phyloP scores from a whole-genome alignment of 1,140 invertebrate species.

The Propsilocerus akamusi region DNA sequence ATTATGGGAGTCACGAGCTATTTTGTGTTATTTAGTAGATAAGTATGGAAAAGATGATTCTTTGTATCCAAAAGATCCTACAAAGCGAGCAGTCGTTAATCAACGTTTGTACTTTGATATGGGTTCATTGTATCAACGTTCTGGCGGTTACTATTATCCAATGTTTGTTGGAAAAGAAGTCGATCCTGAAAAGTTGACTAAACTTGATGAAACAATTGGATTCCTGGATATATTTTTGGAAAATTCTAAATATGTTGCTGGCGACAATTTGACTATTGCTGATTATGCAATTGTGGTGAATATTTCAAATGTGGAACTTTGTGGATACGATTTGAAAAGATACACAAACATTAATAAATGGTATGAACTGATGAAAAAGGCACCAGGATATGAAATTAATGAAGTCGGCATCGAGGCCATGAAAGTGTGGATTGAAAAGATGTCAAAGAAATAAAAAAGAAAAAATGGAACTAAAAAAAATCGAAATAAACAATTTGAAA shows the following conservation, averaged over 20 bases:
- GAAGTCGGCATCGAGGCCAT: slow-evolving; percentile 30
- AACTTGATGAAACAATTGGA: not conserved
- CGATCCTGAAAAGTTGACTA: not conserved
- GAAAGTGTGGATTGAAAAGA: no score
- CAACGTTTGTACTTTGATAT: slow-evolving; percentile 38
- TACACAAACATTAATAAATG: slow-evolving; percentile 49
- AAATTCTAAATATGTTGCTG: slow-evolving; percentile 24
- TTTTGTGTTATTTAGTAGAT: slow-evolving; percentile 32
- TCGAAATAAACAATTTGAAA: no score
- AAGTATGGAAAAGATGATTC: slow-evolving; percentile 33
- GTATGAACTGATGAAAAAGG: slow-evolving; percentile 46
- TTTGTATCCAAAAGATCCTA: slow-evolving; percentile 36
- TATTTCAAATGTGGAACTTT: no score
- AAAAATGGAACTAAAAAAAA: no score
- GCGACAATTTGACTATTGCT: slow-evolving; percentile 33
- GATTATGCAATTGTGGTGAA: slow-evolving; percentile 28
- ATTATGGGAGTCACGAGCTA: slow-evolving; percentile 39
- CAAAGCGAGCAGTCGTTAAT: slow-evolving; percentile 31
- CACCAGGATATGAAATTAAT: slow-evolving; percentile 57
- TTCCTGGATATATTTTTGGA: slow-evolving; percentile 27
- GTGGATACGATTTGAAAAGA: slow-evolving; percentile 39
- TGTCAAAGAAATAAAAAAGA: no score
- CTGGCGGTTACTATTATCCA: not conserved
- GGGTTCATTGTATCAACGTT: slow-evolving; percentile 25
- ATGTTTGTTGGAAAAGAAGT: not conserved